These are phyloP conservation scores for Sclerodermus sp. DNA, from an alignment of 2,888 invertebrate species.

Conservation along the genomic window DNA sequence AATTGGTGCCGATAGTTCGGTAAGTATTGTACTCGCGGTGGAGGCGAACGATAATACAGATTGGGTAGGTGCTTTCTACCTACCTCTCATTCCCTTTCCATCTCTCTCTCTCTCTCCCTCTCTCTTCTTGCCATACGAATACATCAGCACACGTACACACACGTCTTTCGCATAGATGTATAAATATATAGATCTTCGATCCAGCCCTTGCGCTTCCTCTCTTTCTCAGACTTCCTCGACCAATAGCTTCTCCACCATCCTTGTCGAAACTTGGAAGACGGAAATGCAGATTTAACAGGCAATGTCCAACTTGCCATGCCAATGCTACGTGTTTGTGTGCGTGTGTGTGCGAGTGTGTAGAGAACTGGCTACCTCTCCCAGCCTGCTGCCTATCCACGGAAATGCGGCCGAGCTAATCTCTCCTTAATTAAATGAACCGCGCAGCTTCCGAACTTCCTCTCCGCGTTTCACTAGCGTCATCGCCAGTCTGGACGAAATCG, in stretches of 20 bases:
- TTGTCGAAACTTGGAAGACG: conserved; percentile 31
- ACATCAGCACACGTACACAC: no score
- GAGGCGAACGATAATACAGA: no score
- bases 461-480: background rate
- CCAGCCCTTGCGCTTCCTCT: background rate
- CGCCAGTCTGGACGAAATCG: background rate
- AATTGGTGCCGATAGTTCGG: no score
- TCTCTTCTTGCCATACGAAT: no score
- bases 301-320: conserved; percentile 32
- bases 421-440: conserved; percentile 42
- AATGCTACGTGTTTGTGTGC: background rate
- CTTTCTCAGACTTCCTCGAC: no score
- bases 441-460: background rate
- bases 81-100: no score
- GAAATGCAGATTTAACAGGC: conserved; percentile 42
- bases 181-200: conserved; percentile 1
- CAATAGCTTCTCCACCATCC: conserved; percentile 3
- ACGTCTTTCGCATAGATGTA: no score
- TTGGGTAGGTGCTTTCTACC: no score
- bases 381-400: conserved; percentile 26
- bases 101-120: no score
- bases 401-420: conserved; percentile 40
- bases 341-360: conserved; percentile 11
- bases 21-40: no score
- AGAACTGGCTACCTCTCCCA: conserved; percentile 20